A percentile compares a stretch with the other conserved stretches of the same genome.
Evolutionary conservation across 1,140 invertebrate species (phyloP).

Genomic region (Meloidogyne chitwoodi): DNA sequence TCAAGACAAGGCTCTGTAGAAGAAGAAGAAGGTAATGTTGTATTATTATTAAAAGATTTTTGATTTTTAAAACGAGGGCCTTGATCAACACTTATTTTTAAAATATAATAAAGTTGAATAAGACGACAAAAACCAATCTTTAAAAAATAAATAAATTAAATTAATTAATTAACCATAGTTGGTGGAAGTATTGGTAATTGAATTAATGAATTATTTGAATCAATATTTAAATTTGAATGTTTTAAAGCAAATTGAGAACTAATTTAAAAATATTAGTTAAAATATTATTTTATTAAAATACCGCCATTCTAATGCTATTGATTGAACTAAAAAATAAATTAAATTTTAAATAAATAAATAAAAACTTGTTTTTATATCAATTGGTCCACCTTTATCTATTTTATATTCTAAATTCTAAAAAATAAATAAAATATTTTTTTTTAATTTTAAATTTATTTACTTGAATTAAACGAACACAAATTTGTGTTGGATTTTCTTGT

Average conservation of each 20-base stretch:
- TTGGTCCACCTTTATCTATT: constrained; percentile 70
- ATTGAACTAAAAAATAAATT: constrained; percentile 11
- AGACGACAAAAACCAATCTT: constrained; percentile 71
- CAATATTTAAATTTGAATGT: constrained; percentile 63
- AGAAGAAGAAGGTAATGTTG: constrained; percentile 3
- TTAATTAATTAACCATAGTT: constrained; percentile 62
- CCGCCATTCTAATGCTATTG: constrained; percentile 9
- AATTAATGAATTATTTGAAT: constrained; percentile 66
- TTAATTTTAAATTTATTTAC: constrained; percentile 40
- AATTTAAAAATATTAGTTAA: neutral
- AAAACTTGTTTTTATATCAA: constrained; percentile 57
- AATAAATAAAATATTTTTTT: neutral
- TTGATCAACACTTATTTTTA: constrained; percentile 66
- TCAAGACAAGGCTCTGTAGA: constrained; percentile 64
- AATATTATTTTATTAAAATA: constrained; percentile 42
- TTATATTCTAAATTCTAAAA: constrained; percentile 74
- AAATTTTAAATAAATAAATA: neutral
- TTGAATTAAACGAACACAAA: constrained; percentile 73
- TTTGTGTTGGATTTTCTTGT: constrained; percentile 70
- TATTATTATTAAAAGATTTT: neutral
- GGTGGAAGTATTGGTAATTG: constrained; percentile 76
- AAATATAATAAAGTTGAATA: constrained; percentile 75
- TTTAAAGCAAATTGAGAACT: constrained; percentile 35
- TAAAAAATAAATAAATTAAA: neutral
- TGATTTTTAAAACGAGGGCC: neutral